Evolutionary conservation across 2,113 vertebrate genomes (phyloP), one percentile per base, ranked within the genome.

Genomic region (Neotragus pygmaeus): DNA sequence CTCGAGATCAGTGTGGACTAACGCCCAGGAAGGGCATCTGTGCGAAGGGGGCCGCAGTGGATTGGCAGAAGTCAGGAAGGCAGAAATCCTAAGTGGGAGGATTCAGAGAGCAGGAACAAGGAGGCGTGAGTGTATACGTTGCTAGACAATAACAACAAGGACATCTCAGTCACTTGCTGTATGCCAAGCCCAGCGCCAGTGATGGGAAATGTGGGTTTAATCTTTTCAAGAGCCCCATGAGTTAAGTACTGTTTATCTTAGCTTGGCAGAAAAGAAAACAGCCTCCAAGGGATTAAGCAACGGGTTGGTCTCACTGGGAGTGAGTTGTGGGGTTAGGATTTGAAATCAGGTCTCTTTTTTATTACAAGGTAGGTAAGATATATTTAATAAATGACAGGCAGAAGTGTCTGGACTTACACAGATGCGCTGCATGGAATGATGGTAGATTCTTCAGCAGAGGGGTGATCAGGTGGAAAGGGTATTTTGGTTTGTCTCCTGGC

Each of bases 381-480:
- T 15, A 43, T 25, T 43, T 73, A 73, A 73, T 78, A 51, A 57
- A 30, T 86, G 30, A 14, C 10, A 80, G 39, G n/a, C 17, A 53
- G 33, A 75, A 14, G 9, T 51, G 30, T 73, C 64, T 49, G 27
- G 53, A 43, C 51, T 57, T 84, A 17, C 43, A 81, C 13, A 6
- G 15, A 27, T 21, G 10, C 1, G 1, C n/a, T 21, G 5, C 6
- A 0, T 5, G 13, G 30, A 47, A 43, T 14, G 58, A 33, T 16
- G 66, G 64, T 28, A 36, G 28, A n/a, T 9, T 33, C 78, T 66
- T 62, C 36, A 11, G 16, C 25, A 27, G 80, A 8, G 30, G 33
- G 64, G 13, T 16, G 4, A 27, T 4, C 4, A 0, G 27, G 33
- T 30, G 13, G 13, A 47, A 75, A 39, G 36, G 3, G 30, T 4